Evolutionary conservation across 2,797 vertebrate genomes (phyloP).

Genomic region (Rhabdomys pumilio): DNA sequence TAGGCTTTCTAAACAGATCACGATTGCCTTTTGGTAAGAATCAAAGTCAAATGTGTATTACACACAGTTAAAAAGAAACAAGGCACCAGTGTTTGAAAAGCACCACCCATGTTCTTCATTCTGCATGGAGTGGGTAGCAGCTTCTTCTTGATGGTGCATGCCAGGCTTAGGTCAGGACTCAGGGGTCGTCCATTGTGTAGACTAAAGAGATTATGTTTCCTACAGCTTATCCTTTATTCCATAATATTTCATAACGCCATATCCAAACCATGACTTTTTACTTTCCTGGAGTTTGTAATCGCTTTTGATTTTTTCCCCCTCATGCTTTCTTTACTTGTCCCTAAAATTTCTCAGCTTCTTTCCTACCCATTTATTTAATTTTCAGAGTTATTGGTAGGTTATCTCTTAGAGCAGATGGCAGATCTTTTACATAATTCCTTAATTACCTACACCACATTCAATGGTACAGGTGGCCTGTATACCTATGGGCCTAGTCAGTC

Average conservation of each 20-base stretch:
- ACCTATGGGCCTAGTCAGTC: neutral
- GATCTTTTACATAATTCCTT: neutral
- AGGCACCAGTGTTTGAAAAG: neutral
- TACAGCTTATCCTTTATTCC: rapidly evolving
- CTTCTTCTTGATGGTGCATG: rapidly evolving
- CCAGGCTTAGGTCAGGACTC: neutral
- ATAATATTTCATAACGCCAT: rapidly evolving
- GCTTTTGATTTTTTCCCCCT: neutral
- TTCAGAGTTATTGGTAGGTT: neutral
- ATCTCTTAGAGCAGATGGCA: neutral
- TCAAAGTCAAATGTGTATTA: neutral
- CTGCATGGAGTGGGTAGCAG: rapidly evolving
- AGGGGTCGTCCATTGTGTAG: neutral
- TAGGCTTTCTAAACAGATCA: neutral
- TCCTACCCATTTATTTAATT: neutral
- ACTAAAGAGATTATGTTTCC: neutral
- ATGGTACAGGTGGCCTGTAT: neutral
- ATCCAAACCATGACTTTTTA: neutral
- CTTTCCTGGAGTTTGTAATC: slow-evolving; percentile 23
- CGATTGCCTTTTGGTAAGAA: slow-evolving; percentile 5
- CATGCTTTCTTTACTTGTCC: neutral
- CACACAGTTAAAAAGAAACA: neutral
- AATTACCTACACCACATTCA: no score
- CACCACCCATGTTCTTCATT: rapidly evolving
- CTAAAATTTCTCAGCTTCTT: neutral